A percentile compares a stretch with the other conserved stretches of the same genome.
These are phyloP conservation scores for Odontamblyopus rebecca DNA, from an alignment of 2,797 vertebrate genomes.

Conservation along the genomic window DNA sequence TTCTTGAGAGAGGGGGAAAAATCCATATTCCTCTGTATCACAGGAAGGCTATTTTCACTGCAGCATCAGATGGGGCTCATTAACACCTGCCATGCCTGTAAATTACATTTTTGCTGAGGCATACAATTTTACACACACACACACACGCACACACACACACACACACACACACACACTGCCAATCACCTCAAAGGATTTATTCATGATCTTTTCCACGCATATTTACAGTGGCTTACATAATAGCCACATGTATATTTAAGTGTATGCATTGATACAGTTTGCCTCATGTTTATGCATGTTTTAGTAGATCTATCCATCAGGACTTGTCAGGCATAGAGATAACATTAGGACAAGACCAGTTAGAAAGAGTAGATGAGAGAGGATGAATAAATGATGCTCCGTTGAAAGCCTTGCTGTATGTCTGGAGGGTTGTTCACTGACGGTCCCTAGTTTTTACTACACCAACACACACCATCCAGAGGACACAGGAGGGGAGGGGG, in stretches of 20 bases:
- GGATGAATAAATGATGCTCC: slow-evolving; percentile 70
- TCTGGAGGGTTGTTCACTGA: slow-evolving; percentile 50
- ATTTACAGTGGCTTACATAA: not conserved
- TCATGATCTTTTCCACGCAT: not conserved
- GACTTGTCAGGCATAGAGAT: slow-evolving; percentile 17
- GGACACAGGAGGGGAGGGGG: slow-evolving; percentile 5
- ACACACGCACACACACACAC: too few species aligned
- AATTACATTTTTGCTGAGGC: not conserved
- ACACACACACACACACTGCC: not conserved
- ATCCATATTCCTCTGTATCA: not conserved
- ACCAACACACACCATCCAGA: slow-evolving; percentile 18
- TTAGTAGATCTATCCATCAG: not conserved
- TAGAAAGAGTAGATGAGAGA: slow-evolving; percentile 35
- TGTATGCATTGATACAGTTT: slow-evolving; percentile 5
- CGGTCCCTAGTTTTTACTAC: slow-evolving; percentile 47
- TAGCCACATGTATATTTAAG: not conserved
- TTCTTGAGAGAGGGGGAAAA: not conserved
- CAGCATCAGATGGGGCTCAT: not conserved
- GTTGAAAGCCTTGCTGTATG: slow-evolving; percentile 60
- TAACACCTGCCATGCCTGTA: not conserved
- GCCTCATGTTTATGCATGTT: slow-evolving; percentile 1
- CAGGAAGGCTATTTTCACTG: not conserved
- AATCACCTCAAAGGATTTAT: not conserved
- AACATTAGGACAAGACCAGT: slow-evolving; percentile 14
- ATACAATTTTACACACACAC: not conserved